Base-by-base conservation (phyloP, 2,888 invertebrate genomes). In the Brachylomia viminalis region DNA sequence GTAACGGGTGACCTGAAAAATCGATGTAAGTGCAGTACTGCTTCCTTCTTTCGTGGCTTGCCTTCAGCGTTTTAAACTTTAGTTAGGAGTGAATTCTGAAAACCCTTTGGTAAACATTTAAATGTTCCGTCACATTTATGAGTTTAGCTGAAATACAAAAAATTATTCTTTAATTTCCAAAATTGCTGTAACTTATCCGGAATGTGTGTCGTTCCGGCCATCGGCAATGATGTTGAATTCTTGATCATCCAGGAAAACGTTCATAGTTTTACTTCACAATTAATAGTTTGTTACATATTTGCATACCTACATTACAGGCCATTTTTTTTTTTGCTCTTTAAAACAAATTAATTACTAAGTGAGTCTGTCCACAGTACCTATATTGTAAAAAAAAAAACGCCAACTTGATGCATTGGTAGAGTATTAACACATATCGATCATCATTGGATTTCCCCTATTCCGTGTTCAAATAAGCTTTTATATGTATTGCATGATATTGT, bases 401-500 rank as follows among this genome's bases (percentile, higher is more conserved):
- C 42, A 65, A 30, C n/a, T 47, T 11, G 7, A 15, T 64, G n/a
- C 23, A 38, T 47, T 73, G 45, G 11, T 62, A 72, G 30, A 72
- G 3, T 52, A n/a, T 33, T 33, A 59, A 33, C 30, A 45, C 30
- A 67, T n/a, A 11, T 71, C 42, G 27, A 10, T 7, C 5, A 23
- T 61, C 17, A 77, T 33, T 52, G 78, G 54, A 71, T 45, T 78
- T 80, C 69, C 79, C 79, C 59, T 56, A 38, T 33, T 66, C 54
- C 42, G 33, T 49, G 33, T 11, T 47, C n/a, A 59, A 79, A 68
- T 68, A 78, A 54, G 20, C 30, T 74, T 65, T 68, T 47, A 38
- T 49, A 77, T 54, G 33, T 79, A 64, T 80, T 68, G 64, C 62
- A 79, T 13, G 61, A 80, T 75, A 80, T 74, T 65, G 68, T 81